Base-by-base conservation (phyloP, 2,888 invertebrate genomes). In the Rhorus exstirpatorius region DNA sequence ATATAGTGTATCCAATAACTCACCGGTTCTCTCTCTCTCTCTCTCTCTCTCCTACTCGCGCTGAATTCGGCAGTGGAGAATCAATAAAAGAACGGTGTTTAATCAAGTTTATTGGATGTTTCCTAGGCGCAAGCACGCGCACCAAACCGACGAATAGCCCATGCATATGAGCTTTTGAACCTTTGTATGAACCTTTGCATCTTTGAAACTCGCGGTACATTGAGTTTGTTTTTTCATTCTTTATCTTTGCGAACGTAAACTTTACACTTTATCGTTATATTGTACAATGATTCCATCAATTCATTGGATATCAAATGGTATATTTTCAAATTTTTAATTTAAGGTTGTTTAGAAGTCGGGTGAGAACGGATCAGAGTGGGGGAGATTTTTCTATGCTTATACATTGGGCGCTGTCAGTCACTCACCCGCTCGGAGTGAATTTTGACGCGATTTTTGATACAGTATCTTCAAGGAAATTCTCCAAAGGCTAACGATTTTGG, bases 81-180 rank as follows among this genome's bases (percentile, higher is more conserved):
- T 71, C 71, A 71, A 71, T 79, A 58, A 35, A 8, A 63, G 44
- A 70, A 63, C 70, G 70, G 70, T 44, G 24, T 78, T 70, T 51
- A 63, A 71, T 71, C 70, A 70, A 63, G 70, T 70, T 78, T 78
- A 71, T 53, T 70, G 53, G 53, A 21, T 31, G 53, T 49, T 75
- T 61, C 61, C 10, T 49, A 41, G 49, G 14, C 21, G 58, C 21
- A 38, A 35, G n/a, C 24, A 24, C 26, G 21, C n/a, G 12, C n/a
- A 14, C n/a, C 17, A 1, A 35, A 21, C n/a, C 35, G 58, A 60
- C 46, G 58, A 46, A 71, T 71, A 58, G 17, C 4, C 49, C 44
- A 24, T n/a, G 14, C 65, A 65, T 49, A 65, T 26, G 31, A 35
- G 26, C n/a, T n/a, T n/a, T n/a, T n/a, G n/a, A n/a, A n/a, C n/a